phyloP scores from a whole-genome alignment of 2,113 vertebrate species.

The Thermophis baileyi region DNA sequence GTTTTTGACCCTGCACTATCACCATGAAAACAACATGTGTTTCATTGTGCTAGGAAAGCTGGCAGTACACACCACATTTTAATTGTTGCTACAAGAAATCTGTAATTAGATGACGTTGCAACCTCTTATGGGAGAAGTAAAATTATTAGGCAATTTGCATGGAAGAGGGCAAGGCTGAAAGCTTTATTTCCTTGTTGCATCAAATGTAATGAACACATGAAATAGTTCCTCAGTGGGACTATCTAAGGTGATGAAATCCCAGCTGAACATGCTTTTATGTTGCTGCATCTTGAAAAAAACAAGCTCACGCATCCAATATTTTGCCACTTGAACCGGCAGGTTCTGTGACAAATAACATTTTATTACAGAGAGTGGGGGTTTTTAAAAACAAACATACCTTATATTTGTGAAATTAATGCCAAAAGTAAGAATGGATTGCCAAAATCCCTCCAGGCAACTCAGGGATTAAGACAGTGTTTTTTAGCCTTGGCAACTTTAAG shows the following conservation, averaged over 20 bases:
- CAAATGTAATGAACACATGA: constrained; percentile 1
- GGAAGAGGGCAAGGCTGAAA: neutral
- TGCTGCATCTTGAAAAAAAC: constrained; percentile 1
- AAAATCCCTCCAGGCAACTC: neutral
- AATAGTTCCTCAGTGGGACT: neutral
- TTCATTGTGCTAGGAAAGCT: neutral
- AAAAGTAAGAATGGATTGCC: neutral
- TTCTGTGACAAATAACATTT: neutral
- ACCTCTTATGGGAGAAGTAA: neutral
- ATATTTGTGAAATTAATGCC: constrained; percentile 12
- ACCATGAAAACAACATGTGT: neutral
- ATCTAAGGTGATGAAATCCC: constrained; percentile 2
- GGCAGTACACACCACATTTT: neutral
- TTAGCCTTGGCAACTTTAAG: neutral
- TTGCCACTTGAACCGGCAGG: neutral
- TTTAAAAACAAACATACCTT: neutral
- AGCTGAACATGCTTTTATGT: neutral
- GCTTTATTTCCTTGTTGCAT: neutral
- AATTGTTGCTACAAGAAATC: neutral
- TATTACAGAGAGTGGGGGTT: neutral
- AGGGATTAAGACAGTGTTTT: neutral
- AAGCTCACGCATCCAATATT: neutral
- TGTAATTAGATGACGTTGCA: neutral
- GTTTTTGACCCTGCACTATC: neutral
- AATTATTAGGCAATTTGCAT: neutral